Evolutionary conservation across 2,113 vertebrate genomes (phyloP).

Genomic region (Condylura cristata): DNA sequence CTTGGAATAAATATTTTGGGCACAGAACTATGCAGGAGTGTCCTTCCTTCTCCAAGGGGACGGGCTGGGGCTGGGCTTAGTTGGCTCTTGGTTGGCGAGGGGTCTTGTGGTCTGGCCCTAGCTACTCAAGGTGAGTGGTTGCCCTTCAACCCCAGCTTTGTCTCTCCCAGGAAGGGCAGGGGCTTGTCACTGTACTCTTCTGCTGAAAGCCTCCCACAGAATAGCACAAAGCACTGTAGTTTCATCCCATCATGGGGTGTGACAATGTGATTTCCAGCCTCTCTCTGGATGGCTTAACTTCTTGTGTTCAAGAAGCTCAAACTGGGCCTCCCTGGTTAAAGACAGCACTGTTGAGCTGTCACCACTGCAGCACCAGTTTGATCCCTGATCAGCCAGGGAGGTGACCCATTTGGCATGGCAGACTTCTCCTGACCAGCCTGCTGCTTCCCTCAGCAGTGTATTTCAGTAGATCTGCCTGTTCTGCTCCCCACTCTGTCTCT

Average conservation of each 20-base stretch:
- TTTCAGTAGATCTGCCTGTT: too few species aligned
- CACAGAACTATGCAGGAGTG: not conserved
- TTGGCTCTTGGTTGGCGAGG: not conserved
- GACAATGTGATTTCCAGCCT: not conserved
- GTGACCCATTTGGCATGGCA: too few species aligned
- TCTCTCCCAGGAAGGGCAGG: not conserved
- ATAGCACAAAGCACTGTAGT: not conserved
- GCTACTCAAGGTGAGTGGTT: not conserved
- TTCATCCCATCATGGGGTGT: not conserved
- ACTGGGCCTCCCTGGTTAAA: not conserved
- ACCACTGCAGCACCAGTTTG: too few species aligned
- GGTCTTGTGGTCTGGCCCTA: not conserved
- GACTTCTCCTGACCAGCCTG: too few species aligned
- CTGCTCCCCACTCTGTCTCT: too few species aligned
- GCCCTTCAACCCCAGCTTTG: not conserved
- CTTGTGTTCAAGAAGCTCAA: not conserved
- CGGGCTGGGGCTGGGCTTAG: not conserved
- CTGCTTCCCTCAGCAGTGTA: too few species aligned
- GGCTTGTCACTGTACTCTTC: not conserved
- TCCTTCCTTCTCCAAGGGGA: not conserved
- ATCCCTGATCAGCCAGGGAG: too few species aligned
- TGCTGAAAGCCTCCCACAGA: not conserved
- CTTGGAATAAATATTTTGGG: conserved; percentile 68
- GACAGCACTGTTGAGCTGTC: too few species aligned
- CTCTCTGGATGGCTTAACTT: not conserved